phyloP scores from a whole-genome alignment of 1,140 invertebrate species.

The Polypedilum vanderplanki region DNA sequence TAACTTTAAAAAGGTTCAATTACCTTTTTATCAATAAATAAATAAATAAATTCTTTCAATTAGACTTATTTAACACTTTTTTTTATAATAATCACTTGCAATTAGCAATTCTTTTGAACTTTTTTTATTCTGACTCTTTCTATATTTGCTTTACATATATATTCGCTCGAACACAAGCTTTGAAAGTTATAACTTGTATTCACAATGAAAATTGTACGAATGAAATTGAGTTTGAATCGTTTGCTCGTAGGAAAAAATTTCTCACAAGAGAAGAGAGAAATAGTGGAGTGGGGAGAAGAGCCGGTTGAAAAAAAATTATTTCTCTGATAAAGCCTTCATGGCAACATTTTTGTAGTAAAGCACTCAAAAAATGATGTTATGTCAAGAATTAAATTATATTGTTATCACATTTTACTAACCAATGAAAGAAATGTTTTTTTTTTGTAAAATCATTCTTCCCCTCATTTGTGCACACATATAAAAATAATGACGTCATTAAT shows the following conservation, averaged over 20 bases:
- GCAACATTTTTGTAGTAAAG: too few species aligned
- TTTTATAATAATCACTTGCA: too few species aligned
- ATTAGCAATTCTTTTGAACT: too few species aligned
- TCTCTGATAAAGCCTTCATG: too few species aligned
- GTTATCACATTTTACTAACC: not conserved
- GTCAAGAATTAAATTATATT: too few species aligned
- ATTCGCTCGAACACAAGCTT: not conserved
- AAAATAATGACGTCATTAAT: not conserved
- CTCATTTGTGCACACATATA: not conserved
- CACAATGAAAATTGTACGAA: not conserved
- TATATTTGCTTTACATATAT: not conserved
- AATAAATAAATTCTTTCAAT: too few species aligned
- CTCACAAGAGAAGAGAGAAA: not conserved
- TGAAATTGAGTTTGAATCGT: not conserved
- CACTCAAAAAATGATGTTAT: too few species aligned
- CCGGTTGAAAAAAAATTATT: too few species aligned
- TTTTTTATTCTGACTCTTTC: too few species aligned
- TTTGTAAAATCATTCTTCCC: not conserved
- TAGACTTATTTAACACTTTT: too few species aligned
- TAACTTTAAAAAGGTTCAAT: not conserved
- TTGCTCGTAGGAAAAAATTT: not conserved
- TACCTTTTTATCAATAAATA: not conserved
- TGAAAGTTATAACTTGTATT: not conserved
- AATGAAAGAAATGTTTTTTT: not conserved
- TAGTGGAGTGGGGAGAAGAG: not conserved